Evolutionary conservation across 2,113 vertebrate species (phyloP).

Genomic region (Caranx ignobilis): DNA sequence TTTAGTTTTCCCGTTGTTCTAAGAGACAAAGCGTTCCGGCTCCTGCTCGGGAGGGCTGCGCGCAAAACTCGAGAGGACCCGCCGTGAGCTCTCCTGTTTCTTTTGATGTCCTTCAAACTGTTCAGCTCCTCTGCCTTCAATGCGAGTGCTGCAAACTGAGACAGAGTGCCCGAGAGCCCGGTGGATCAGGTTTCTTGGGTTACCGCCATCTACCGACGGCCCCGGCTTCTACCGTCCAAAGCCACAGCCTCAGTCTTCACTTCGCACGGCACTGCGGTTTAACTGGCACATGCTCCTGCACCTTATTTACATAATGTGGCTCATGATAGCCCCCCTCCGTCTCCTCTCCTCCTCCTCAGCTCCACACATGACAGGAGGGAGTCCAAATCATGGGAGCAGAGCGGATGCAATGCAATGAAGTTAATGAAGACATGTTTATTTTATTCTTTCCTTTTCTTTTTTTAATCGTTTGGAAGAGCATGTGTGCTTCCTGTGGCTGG

Average conservation of each 20-base stretch:
- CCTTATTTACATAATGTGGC: conserved; percentile 82
- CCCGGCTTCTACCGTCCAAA: conserved; percentile 67
- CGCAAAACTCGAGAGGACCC: conserved; percentile 75
- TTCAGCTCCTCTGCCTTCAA: conserved; percentile 79
- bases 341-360: conserved; percentile 19
- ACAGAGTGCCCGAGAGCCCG: conserved; percentile 77
- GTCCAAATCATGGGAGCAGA: not conserved
- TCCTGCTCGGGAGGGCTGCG: conserved; percentile 75
- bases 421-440: conserved; percentile 20
- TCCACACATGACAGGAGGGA: conserved; percentile 28
- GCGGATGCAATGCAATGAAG: not conserved
- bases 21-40: conserved; percentile 63
- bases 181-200: conserved; percentile 85
- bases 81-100: conserved; percentile 77
- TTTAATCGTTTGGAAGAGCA: not conserved
- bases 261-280: conserved; percentile 79
- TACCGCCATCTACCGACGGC: conserved; percentile 87
- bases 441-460: not conserved
- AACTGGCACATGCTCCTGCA: conserved; percentile 77
- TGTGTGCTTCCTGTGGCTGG: conserved; percentile 35
- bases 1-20: conserved; percentile 52
- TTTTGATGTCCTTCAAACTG: conserved; percentile 84
- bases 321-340: conserved; percentile 48
- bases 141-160: conserved; percentile 86
- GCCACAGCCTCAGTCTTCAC: conserved; percentile 60